Evolutionary conservation across 2,113 vertebrate genomes (phyloP).

Genomic region (Madoqua kirkii): DNA sequence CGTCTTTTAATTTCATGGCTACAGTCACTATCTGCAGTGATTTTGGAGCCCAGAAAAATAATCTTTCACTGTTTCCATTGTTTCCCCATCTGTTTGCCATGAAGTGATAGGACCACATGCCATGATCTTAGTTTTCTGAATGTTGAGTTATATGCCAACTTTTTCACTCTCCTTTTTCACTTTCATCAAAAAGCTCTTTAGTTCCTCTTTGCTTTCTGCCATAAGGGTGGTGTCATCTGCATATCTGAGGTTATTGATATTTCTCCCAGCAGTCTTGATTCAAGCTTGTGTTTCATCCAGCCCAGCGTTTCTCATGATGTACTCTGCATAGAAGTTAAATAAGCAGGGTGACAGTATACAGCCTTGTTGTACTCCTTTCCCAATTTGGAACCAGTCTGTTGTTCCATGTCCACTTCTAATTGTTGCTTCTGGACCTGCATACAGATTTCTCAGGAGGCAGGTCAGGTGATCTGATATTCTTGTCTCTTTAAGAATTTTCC

Average conservation of each 20-base stretch:
- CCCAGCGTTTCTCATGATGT: neutral
- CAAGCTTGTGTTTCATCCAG: neutral
- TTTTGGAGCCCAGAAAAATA: neutral
- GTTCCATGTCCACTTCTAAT: neutral
- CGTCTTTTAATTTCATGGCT: neutral
- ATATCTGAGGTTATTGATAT: neutral
- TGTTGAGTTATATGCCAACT: neutral
- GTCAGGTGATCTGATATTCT: neutral
- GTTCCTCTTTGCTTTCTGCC: accelerated
- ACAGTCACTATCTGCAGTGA: neutral
- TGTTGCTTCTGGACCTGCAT: neutral
- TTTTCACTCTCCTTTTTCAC: neutral
- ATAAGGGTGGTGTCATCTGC: neutral
- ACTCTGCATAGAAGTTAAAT: neutral
- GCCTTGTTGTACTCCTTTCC: neutral
- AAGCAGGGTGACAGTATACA: neutral
- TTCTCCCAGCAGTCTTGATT: neutral
- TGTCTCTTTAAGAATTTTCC: neutral
- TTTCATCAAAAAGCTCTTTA: neutral
- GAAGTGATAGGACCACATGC: neutral
- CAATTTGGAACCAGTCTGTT: neutral
- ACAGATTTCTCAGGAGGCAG: neutral
- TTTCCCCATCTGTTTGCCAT: neutral
- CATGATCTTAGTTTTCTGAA: neutral
- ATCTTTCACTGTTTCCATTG: neutral